Evolutionary conservation across 2,113 vertebrate genomes (phyloP).

Genomic region (Strigops habroptila): DNA sequence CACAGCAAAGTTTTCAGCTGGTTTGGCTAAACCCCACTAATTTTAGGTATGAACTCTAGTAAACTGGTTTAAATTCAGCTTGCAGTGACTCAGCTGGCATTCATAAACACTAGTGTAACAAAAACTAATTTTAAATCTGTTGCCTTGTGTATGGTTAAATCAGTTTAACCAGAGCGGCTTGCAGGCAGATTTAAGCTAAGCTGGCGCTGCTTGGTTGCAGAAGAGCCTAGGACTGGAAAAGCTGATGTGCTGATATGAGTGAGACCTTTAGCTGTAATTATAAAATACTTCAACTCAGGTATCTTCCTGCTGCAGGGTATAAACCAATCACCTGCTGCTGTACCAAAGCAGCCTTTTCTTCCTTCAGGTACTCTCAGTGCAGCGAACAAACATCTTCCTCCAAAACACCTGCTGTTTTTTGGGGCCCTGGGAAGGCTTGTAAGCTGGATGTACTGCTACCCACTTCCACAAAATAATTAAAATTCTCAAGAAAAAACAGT

Average conservation of each 20-base stretch:
- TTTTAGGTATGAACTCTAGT: slow-evolving; percentile 32
- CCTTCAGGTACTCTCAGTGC: background rate
- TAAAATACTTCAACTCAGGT: background rate
- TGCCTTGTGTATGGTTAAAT: background rate
- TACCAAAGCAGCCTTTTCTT: background rate
- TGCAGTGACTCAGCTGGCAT: slow-evolving; percentile 8
- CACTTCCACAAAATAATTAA: slow-evolving; percentile 12
- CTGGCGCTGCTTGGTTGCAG: background rate
- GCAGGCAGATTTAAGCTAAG: background rate
- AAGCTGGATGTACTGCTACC: background rate
- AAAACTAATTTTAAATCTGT: slow-evolving; percentile 24
- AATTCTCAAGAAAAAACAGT: background rate
- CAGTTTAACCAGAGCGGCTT: background rate
- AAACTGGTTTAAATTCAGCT: slow-evolving; percentile 51
- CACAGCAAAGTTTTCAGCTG: background rate
- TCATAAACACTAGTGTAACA: slow-evolving; percentile 11
- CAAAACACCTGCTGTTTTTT: background rate
- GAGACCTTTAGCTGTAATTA: background rate
- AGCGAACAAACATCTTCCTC: background rate
- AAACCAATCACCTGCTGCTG: background rate
- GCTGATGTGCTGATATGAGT: background rate
- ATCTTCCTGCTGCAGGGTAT: background rate
- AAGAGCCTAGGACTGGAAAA: background rate
- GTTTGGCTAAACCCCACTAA: background rate
- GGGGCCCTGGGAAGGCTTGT: background rate